Evolutionary conservation across 2,888 invertebrate genomes (phyloP), one percentile per base, ranked within the genome.

Genomic region (Eremobia ochroleuca): DNA sequence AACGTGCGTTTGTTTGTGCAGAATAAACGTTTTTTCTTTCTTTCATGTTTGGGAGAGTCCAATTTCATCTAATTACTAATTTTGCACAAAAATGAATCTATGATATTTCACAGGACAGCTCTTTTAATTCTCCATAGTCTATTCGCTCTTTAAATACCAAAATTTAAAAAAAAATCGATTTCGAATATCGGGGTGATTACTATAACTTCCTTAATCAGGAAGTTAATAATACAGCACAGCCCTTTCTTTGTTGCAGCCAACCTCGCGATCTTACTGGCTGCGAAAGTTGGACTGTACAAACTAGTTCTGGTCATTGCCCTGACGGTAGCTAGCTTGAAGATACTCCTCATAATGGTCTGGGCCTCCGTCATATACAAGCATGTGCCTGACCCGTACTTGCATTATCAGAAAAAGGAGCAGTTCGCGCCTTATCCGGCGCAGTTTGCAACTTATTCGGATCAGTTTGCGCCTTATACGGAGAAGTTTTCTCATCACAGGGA

Each of bases 181-280:
- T n/a, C n/a, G n/a, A n/a, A n/a, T n/a, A n/a, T n/a, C n/a, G n/a
- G n/a, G n/a, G n/a, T n/a, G n/a, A n/a, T n/a, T n/a, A n/a, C n/a
- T n/a, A n/a, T n/a, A n/a, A n/a, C n/a, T n/a, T n/a, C n/a, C n/a
- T n/a, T n/a, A n/a, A n/a, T n/a, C n/a, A n/a, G n/a, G n/a, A n/a
- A n/a, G n/a, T n/a, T n/a, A n/a, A n/a, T 58, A 66, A 72, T 71
- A 81, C 71, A 78, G 11, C 65, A 18, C 25, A 65, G 28, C 59
- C 37, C 59, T 88, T 92, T 92, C 89, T 95, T 93, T 96, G 94
- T 96, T 96, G 77, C 96, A 96, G 96, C 94, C 90, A 92, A 96
- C 86, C 91, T 96, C 77, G 93, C 92, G 81, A 94, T 96, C 77
- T 71, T 95, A 77, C 82, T 95, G 77, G 95, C 94, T 71, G 94